phyloP scores from a whole-genome alignment of 2,797 vertebrate species.

The Tauraco hartlaubi region DNA sequence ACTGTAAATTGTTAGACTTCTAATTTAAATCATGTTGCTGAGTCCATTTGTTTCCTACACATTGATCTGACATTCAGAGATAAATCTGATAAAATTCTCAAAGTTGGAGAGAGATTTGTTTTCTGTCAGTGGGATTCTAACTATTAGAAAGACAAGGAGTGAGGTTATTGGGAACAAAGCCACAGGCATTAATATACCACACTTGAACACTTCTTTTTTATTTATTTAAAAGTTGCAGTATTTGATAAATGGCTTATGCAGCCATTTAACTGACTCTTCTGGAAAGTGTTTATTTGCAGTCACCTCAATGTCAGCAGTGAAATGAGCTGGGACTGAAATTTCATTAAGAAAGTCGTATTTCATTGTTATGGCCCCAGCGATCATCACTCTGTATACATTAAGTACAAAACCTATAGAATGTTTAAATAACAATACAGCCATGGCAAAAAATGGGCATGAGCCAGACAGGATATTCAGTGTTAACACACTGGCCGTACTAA shows the following conservation, averaged over 20 bases:
- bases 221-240: slow-evolving; percentile 47
- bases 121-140: slow-evolving; percentile 66
- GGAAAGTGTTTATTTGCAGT: slow-evolving; percentile 76
- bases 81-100: slow-evolving; percentile 76
- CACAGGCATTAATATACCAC: slow-evolving; percentile 50
- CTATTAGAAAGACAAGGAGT: slow-evolving; percentile 38
- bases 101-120: slow-evolving; percentile 67
- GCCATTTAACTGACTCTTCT: slow-evolving; percentile 70
- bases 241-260: slow-evolving; percentile 67
- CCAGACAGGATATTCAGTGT: slow-evolving; percentile 49
- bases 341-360: slow-evolving; percentile 77
- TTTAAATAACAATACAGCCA: slow-evolving; percentile 19
- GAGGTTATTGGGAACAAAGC: slow-evolving; percentile 71
- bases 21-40: slow-evolving; percentile 74
- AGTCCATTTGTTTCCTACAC: slow-evolving; percentile 75
- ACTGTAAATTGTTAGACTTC: slow-evolving; percentile 72
- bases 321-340: slow-evolving; percentile 75
- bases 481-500: background rate
- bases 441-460: slow-evolving; percentile 42
- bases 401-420: background rate
- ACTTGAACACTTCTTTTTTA: slow-evolving; percentile 56
- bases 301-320: slow-evolving; percentile 55
- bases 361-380: slow-evolving; percentile 60
- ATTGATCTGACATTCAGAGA: slow-evolving; percentile 68
- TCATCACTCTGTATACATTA: slow-evolving; percentile 43